Conservation (phyloP, 23 tunicate species). For the Trididemnum miniatum region DNA sequence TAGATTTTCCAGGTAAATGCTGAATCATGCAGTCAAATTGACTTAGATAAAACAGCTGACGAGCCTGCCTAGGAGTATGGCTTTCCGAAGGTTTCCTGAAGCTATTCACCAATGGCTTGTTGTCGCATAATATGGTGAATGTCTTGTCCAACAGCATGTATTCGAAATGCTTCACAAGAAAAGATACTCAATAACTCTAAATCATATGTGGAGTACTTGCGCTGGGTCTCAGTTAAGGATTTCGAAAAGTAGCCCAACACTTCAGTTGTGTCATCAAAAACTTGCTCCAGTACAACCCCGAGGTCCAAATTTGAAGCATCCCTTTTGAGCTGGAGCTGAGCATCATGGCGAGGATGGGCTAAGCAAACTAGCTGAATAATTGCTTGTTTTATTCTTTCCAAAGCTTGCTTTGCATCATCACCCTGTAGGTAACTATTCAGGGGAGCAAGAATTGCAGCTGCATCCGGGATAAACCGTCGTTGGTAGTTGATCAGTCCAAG, state of each 20-base stretch:
- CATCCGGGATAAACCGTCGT: not conserved
- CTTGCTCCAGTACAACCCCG: conserved; percentile 35
- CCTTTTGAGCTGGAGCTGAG: not conserved
- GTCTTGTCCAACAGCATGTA: not conserved
- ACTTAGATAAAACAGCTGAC: not conserved
- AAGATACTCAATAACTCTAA: conserved; percentile 25
- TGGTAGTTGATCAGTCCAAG: not conserved
- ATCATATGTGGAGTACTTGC: conserved; percentile 21
- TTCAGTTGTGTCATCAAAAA: not conserved
- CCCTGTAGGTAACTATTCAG: not conserved
- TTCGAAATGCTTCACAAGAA: not conserved
- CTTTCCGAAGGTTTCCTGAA: not conserved
- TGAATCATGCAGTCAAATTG: not conserved
- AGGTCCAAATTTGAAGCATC: conserved; percentile 23
- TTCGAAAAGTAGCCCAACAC: conserved; percentile 34
- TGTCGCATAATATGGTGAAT: not conserved
- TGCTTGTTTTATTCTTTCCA: not conserved
- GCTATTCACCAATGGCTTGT: not conserved
- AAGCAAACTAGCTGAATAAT: not conserved
- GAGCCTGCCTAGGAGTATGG: not conserved
- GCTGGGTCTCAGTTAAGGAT: not conserved
- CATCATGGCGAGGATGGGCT: not conserved
- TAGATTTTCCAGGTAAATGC: not conserved
- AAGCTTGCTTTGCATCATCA: not conserved
- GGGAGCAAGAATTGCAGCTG: not conserved